phyloP scores from a whole-genome alignment of 2,113 vertebrate species.

The Pterocles gutturalis region DNA sequence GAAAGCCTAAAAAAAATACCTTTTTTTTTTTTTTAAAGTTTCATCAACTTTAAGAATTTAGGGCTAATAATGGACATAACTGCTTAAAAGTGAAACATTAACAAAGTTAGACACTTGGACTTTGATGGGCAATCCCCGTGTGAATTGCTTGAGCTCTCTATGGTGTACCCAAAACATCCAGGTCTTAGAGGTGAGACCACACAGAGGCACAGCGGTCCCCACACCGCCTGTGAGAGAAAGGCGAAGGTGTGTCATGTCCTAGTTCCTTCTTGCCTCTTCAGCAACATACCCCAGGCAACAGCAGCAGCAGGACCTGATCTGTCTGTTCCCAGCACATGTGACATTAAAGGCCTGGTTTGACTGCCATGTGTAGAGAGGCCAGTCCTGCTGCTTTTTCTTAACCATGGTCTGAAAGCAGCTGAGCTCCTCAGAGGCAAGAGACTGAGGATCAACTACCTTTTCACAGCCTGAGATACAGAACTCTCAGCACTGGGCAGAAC shows the following conservation, averaged over 20 bases:
- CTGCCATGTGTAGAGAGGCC: fast-evolving
- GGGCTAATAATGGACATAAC: neutral
- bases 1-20: neutral
- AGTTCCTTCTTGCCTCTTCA: neutral
- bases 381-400: neutral
- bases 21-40: neutral
- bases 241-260: neutral
- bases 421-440: neutral
- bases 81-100: neutral
- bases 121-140: neutral
- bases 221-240: neutral
- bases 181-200: neutral
- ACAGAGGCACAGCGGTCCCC: neutral
- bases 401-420: neutral
- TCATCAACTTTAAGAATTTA: neutral
- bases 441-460: neutral
- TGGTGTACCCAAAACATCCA: neutral
- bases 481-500: fast-evolving
- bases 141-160: neutral
- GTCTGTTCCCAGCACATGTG: neutral
- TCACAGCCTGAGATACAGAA: neutral
- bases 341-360: neutral
- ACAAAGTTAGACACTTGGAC: neutral
- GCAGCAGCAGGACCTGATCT: neutral
- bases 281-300: neutral